A percentile compares a stretch with the other conserved stretches of the same genome.
These are phyloP conservation scores for Cygnus olor DNA, from an alignment of 2,797 vertebrate species.

Conservation along the genomic window DNA sequence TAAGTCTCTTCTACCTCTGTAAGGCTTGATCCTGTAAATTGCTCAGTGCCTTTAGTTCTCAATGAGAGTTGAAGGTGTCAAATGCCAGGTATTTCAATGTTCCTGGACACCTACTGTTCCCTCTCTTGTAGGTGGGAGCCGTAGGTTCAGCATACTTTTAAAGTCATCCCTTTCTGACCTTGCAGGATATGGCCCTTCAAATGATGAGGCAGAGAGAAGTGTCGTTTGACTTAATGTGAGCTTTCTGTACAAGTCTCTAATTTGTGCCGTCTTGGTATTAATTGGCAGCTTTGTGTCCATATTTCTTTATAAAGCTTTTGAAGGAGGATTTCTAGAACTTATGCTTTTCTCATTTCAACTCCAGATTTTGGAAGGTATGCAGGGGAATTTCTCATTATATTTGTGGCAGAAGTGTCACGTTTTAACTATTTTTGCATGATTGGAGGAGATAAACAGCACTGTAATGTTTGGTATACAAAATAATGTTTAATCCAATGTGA, in stretches of 20 bases:
- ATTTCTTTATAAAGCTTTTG: slow-evolving; percentile 47
- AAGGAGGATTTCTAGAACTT: slow-evolving; percentile 23
- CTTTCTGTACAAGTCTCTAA: slow-evolving; percentile 59
- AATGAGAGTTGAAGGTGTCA: slow-evolving; percentile 6
- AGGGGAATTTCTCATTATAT: slow-evolving; percentile 49
- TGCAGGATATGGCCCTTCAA: not conserved
- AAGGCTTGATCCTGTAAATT: slow-evolving; percentile 55
- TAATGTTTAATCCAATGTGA: slow-evolving; percentile 82
- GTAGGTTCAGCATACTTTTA: slow-evolving; percentile 23
- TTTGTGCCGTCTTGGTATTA: slow-evolving; percentile 66
- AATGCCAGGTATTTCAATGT: slow-evolving; percentile 17
- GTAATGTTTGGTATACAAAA: slow-evolving; percentile 80
- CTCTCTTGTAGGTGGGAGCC: not conserved
- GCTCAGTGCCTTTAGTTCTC: slow-evolving; percentile 38
- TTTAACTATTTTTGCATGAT: slow-evolving; percentile 56
- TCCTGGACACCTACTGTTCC: not conserved
- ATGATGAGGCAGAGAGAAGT: not conserved
- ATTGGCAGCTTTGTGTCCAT: slow-evolving; percentile 55
- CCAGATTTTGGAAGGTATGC: slow-evolving; percentile 39
- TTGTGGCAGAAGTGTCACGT: slow-evolving; percentile 70
- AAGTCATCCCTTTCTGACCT: not conserved
- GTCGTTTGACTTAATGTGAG: slow-evolving; percentile 25
- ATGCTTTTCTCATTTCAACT: slow-evolving; percentile 51
- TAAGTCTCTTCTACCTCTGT: slow-evolving; percentile 59
- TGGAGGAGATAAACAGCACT: slow-evolving; percentile 82